Conservation (phyloP, 1,140 invertebrate genomes). For the Aphaenogaster floridana region DNA sequence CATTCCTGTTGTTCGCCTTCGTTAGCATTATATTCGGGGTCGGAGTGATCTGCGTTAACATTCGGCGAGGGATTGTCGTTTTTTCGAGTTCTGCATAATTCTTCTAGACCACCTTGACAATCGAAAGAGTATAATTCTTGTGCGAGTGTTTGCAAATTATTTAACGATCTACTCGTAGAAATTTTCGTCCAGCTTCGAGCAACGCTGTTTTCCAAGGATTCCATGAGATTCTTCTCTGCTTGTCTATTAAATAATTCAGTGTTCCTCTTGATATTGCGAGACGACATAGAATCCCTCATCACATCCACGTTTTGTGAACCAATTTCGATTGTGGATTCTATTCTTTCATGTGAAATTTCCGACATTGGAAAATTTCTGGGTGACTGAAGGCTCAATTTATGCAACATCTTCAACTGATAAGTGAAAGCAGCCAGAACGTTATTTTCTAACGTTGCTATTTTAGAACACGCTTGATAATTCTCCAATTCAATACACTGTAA, state of each 20-base stretch:
- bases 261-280: slow-evolving; percentile 72
- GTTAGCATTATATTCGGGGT: slow-evolving; percentile 72
- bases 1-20: slow-evolving; percentile 59
- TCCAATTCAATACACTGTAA: slow-evolving; percentile 82
- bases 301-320: background rate
- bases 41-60: slow-evolving; percentile 70
- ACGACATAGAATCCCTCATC: slow-evolving; percentile 25
- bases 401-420: slow-evolving; percentile 85
- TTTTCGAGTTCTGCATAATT: slow-evolving; percentile 83
- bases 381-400: slow-evolving; percentile 68
- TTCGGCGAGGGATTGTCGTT: slow-evolving; percentile 68
- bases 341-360: background rate
- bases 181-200: slow-evolving; percentile 83
- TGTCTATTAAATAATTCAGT: slow-evolving; percentile 83
- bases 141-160: slow-evolving; percentile 82
- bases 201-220: slow-evolving; percentile 82
- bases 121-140: slow-evolving; percentile 86
- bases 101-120: slow-evolving; percentile 86
- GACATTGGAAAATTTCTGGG: slow-evolving; percentile 14
- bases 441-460: slow-evolving; percentile 84
- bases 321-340: background rate
- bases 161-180: slow-evolving; percentile 84
- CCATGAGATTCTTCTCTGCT: slow-evolving; percentile 83
- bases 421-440: slow-evolving; percentile 83
- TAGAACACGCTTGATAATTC: slow-evolving; percentile 86